phyloP scores from a whole-genome alignment of 2,797 vertebrate species.

The Crocidura indochinensis region DNA sequence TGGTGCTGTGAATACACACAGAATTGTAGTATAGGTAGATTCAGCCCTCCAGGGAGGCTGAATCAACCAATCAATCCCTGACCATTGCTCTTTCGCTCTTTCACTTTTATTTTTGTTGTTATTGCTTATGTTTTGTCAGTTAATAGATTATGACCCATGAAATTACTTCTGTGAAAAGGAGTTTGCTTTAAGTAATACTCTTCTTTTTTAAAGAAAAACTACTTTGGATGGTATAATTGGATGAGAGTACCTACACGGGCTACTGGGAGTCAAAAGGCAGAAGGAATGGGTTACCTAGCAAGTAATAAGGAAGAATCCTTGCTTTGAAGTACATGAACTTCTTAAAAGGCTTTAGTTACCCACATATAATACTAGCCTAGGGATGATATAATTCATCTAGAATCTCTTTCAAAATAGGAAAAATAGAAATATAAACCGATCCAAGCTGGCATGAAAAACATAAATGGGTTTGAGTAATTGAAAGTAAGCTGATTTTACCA shows the following conservation, averaged over 20 bases:
- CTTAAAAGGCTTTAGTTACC: conserved; percentile 59
- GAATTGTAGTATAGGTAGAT: conserved; percentile 35
- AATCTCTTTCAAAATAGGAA: conserved; percentile 75
- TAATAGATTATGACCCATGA: conserved; percentile 66
- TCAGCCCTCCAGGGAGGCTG: conserved; percentile 38
- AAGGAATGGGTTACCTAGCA: background rate
- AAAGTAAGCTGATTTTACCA: conserved; percentile 77
- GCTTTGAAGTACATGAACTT: conserved; percentile 52
- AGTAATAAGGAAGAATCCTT: background rate
- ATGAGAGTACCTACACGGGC: background rate
- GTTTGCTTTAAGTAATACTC: conserved; percentile 69
- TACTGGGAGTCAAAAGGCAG: background rate
- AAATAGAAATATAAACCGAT: conserved; percentile 81
- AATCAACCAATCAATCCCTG: conserved; percentile 66
- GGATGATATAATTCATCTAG: conserved; percentile 75
- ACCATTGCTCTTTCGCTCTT: background rate
- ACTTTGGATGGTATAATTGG: background rate
- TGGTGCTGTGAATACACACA: conserved; percentile 51
- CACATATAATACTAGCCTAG: conserved; percentile 68
- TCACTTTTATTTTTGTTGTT: conserved; percentile 23
- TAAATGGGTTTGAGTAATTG: conserved; percentile 77
- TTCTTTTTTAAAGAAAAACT: conserved; percentile 65
- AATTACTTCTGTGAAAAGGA: conserved; percentile 70
- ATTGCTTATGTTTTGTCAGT: conserved; percentile 37
- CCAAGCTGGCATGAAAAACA: conserved; percentile 78